Conservation (phyloP, 2,797 vertebrate genomes). For the Poecilia wingei region DNA sequence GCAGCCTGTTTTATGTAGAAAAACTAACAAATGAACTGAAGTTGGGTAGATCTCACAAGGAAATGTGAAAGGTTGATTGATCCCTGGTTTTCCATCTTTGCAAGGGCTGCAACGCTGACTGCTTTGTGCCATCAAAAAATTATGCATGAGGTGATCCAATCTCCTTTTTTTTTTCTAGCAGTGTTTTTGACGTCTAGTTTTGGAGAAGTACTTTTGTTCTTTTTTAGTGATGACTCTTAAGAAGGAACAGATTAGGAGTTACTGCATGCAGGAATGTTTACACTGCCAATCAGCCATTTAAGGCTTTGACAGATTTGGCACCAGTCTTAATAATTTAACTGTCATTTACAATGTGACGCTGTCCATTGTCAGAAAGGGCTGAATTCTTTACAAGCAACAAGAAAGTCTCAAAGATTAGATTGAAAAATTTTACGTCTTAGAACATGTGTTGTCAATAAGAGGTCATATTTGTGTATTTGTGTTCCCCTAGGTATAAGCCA, state of each 20-base stretch:
- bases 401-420: slow-evolving; percentile 3
- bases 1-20: background rate
- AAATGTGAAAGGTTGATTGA: background rate
- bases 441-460: slow-evolving; percentile 1
- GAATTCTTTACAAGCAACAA: slow-evolving; percentile 48
- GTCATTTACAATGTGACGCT: slow-evolving; percentile 38
- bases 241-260: background rate
- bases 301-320: background rate
- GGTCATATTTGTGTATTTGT: slow-evolving; percentile 4
- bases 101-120: background rate
- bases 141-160: background rate
- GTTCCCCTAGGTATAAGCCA: background rate
- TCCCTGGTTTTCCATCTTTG: background rate
- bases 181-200: background rate
- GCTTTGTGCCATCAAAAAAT: background rate
- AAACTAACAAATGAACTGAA: background rate
- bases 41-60: background rate
- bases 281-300: background rate
- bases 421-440: slow-evolving; percentile 29
- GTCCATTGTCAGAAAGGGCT: slow-evolving; percentile 14
- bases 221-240: background rate
- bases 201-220: background rate
- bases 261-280: background rate
- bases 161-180: background rate
- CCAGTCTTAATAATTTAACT: slow-evolving; percentile 7